Evolutionary conservation across 2,797 vertebrate genomes (phyloP).

Genomic region (Lagodon rhomboides): DNA sequence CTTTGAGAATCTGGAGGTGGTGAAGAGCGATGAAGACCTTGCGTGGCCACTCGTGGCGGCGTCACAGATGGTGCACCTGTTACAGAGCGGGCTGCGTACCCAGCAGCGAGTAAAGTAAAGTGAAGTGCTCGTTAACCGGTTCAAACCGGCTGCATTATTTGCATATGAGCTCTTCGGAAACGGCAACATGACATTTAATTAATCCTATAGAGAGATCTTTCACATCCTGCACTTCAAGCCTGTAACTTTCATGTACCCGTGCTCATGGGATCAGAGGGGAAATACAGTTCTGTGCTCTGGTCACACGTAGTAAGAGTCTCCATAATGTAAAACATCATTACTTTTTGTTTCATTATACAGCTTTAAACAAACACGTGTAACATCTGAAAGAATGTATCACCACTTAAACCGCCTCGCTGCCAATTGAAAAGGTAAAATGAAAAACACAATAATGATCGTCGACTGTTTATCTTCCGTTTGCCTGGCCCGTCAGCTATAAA

Average conservation of each 20-base stretch:
- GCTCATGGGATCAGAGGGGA: background rate
- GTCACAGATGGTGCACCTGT: conserved; percentile 43
- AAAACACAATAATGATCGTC: conserved; percentile 37
- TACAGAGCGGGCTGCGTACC: conserved; percentile 7
- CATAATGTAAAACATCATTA: background rate
- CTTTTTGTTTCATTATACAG: background rate
- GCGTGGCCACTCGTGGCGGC: conserved; percentile 7
- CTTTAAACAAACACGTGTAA: background rate
- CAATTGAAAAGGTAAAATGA: conserved; percentile 13
- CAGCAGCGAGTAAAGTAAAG: conserved; percentile 20
- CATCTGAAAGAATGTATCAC: conserved; percentile 6
- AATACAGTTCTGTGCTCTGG: background rate
- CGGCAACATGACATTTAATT: conserved; percentile 33
- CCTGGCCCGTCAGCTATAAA: conserved; percentile 41
- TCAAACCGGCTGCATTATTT: conserved; percentile 34
- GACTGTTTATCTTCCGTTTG: conserved; percentile 35
- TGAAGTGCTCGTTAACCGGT: conserved; percentile 42
- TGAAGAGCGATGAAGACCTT: conserved; percentile 30
- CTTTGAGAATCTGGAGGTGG: conserved; percentile 1
- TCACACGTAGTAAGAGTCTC: background rate
- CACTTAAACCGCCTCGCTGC: conserved; percentile 3
- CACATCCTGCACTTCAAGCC: conserved; percentile 28
- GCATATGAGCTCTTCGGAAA: conserved; percentile 22
- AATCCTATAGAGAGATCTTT: conserved; percentile 39
- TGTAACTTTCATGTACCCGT: conserved; percentile 17